Base-by-base conservation (phyloP, 37 sponge, comb jelly and placozoan species). In the Mnemiopsis leidyi region DNA sequence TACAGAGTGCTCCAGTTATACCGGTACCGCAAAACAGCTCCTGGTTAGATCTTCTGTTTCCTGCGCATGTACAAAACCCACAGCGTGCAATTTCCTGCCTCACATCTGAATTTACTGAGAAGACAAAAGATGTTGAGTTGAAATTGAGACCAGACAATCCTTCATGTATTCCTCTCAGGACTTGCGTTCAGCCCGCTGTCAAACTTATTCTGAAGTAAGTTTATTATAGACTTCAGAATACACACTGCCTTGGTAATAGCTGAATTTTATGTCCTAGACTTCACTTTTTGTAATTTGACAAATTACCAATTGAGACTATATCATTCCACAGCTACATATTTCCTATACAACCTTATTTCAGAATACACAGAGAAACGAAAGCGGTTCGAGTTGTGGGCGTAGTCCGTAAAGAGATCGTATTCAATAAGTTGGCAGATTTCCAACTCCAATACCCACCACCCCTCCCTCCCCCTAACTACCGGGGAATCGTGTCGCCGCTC, bases 371-470 rank as follows among this genome's bases (percentile, higher is more conserved):
- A 40, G 7, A 39, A 5, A 85, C 90, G 1, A 85, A 85, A 39
- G 90, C 90, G 9, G 90, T 85, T 1, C 90, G 90, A 13, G 90
- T 85, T 25, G 40, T 40, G 5, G 90, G 90, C 24, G 30, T 85
- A 40, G 90, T 85, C 25, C 40, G 61, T 13, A 38, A 85, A 3
- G 35, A 21, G 90, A 23, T 85, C 0, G 35, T 33, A 26, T 85
- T 85, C 90, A 38, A 35, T 29, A 40, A 40, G 61, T 23, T 85
- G 90, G 90, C 90, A 38, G 90, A 85, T 61, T 85, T 85, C 90
- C 90, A 85, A 21, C 90, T 85, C 61, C 90, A 85, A 2, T 85
- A 85, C 90, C 90, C 90, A 32, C 90, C 90, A 23, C 29, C 90
- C 35, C 40, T 33, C 20, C 90, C 40, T 1, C 38, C 90, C 40